These are phyloP conservation scores for Thermophis baileyi DNA, from an alignment of 2,113 vertebrate genomes.

Conservation along the genomic window DNA sequence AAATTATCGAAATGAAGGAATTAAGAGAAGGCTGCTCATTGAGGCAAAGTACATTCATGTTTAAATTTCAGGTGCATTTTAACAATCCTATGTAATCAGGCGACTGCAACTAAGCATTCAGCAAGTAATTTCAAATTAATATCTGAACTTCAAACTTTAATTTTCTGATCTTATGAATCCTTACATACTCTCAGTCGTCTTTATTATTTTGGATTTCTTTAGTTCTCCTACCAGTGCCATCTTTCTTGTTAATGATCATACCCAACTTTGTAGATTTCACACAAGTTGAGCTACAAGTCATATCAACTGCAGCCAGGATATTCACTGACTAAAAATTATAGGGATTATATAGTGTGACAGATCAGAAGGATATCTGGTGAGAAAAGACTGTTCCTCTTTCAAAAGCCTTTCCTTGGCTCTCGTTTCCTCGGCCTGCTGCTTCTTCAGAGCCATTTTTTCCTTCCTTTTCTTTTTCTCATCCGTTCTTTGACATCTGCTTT, in stretches of 20 bases:
- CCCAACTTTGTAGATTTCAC: neutral
- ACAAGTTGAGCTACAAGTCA: neutral
- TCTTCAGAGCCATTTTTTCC: too few relatives aligned
- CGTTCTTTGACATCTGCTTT: neutral
- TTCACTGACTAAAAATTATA: neutral
- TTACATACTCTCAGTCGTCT: neutral
- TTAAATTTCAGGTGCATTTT: neutral
- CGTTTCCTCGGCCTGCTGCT: neutral
- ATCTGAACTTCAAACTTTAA: neutral
- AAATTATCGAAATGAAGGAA: neutral
- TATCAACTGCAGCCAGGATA: neutral
- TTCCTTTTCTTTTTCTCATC: neutral
- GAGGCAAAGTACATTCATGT: neutral
- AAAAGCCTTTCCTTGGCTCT: neutral
- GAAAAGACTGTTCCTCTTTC: neutral
- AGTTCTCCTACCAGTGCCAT: too few relatives aligned
- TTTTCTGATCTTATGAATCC: neutral
- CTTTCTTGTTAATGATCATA: neutral
- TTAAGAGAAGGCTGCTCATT: neutral
- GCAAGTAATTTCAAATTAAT: neutral
- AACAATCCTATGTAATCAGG: neutral
- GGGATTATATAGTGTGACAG: neutral
- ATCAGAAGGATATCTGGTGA: neutral
- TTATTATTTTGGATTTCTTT: neutral
- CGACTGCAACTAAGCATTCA: neutral